These are phyloP conservation scores for Macrophya annulata DNA, from an alignment of 2,888 invertebrate genomes.

Conservation along the genomic window DNA sequence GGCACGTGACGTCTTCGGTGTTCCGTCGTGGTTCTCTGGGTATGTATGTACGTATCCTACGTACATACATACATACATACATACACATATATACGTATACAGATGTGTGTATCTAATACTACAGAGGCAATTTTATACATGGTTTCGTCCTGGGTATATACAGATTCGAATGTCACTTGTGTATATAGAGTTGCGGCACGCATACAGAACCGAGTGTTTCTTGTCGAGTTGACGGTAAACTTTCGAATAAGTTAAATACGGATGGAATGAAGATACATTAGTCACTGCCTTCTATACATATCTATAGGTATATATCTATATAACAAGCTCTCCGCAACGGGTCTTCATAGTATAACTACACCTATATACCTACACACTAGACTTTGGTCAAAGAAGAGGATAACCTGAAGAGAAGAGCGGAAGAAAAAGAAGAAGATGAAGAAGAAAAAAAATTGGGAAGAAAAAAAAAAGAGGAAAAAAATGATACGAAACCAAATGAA, in stretches of 20 bases:
- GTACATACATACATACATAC: background rate
- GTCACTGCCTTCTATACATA: constrained; percentile 63
- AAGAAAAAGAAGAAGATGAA: constrained; percentile 4
- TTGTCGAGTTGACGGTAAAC: constrained; percentile 74
- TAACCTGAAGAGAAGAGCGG: constrained; percentile 31
- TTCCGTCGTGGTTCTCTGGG: constrained; percentile 28
- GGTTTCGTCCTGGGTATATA: background rate
- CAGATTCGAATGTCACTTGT: constrained; percentile 1
- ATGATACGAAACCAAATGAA: constrained; percentile 40
- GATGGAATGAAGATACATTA: constrained; percentile 73
- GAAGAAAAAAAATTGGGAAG: background rate
- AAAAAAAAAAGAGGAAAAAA: constrained; percentile 40
- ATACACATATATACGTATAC: background rate
- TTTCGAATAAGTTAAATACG: constrained; percentile 77
- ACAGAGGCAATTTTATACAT: background rate
- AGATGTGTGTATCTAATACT: background rate
- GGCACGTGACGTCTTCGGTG: constrained; percentile 49
- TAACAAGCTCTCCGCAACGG: background rate
- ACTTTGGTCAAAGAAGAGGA: constrained; percentile 14
- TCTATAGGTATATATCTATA: background rate
- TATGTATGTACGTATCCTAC: constrained; percentile 28
- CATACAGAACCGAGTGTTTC: constrained; percentile 65
- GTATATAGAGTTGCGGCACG: constrained; percentile 39
- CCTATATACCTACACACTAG: background rate
- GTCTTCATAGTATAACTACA: background rate